Conservation (phyloP, 1,140 invertebrate species). For the Drosophila persimilis region DNA sequence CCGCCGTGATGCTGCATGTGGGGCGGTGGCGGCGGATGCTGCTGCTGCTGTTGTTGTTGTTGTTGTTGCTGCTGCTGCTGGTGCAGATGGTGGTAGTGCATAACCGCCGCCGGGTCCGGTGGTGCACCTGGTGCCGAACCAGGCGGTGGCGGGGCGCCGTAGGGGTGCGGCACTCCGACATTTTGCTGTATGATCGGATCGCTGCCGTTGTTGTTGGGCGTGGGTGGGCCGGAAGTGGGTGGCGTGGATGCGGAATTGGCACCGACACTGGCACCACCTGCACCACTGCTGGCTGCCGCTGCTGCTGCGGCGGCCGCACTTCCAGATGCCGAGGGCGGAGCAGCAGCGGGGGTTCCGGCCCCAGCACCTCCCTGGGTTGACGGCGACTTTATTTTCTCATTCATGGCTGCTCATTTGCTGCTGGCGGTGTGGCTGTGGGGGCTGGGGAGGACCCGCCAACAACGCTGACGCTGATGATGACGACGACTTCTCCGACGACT, state of each 20-base stretch:
- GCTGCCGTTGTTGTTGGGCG: constrained; percentile 62
- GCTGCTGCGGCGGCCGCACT: constrained; percentile 21
- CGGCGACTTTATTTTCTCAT: constrained; percentile 82
- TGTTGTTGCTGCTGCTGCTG: constrained; percentile 73
- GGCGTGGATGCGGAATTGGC: constrained; percentile 45
- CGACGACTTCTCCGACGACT: constrained; percentile 70
- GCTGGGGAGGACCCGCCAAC: constrained; percentile 57
- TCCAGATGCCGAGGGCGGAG: constrained; percentile 34
- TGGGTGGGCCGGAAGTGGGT: constrained; percentile 68
- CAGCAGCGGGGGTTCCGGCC: constrained; percentile 39
- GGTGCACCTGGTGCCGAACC: constrained; percentile 55
- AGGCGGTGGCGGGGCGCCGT: constrained; percentile 68
- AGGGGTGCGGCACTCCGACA: constrained; percentile 57
- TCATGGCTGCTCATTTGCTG: constrained; percentile 61
- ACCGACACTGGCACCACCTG: constrained; percentile 9
- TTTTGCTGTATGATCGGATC: constrained; percentile 52
- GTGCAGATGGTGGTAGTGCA: constrained; percentile 74
- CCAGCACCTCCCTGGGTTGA: constrained; percentile 66
- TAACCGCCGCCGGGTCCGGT: constrained; percentile 67
- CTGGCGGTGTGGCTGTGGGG: constrained; percentile 41
- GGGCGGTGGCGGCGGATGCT: constrained; percentile 70
- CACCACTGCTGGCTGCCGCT: constrained; percentile 32
- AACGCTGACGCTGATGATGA: constrained; percentile 63
- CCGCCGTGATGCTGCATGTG: constrained; percentile 69
- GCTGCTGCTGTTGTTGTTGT: constrained; percentile 66